phyloP scores from a whole-genome alignment of 1,140 invertebrate species.

The Trichonephila inaurata region DNA sequence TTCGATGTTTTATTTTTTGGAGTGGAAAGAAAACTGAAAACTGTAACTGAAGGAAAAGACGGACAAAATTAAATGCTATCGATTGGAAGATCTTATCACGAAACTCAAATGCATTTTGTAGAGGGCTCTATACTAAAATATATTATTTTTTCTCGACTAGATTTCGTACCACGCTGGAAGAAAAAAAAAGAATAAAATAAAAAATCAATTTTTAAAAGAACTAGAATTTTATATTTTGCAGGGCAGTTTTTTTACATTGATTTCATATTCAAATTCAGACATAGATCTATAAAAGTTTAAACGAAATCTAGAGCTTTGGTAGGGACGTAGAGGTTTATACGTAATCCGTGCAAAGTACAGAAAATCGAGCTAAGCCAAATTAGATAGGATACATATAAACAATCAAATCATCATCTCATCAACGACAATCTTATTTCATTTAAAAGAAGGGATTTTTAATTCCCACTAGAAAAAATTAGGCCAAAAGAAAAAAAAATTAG shows the following conservation, averaged over 20 bases:
- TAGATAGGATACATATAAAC: conserved; percentile 70
- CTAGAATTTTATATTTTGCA: conserved; percentile 72
- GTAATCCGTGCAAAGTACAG: conserved; percentile 71
- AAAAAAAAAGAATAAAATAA: not conserved
- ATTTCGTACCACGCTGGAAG: conserved; percentile 39
- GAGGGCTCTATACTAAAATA: conserved; percentile 23
- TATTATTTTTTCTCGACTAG: conserved; percentile 49
- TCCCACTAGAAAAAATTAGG: conserved; percentile 55
- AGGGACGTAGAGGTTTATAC: conserved; percentile 58
- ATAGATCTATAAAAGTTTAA: conserved; percentile 55
- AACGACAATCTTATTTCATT: conserved; percentile 65
- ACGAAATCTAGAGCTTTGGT: conserved; percentile 71
- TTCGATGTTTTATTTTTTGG: no score
- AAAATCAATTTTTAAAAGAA: conserved; percentile 52
- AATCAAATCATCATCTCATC: conserved; percentile 70
- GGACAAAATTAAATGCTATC: not conserved
- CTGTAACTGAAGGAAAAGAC: no score
- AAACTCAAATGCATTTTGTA: conserved; percentile 32
- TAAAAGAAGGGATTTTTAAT: conserved; percentile 49
- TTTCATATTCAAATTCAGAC: conserved; percentile 62
- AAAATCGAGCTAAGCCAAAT: conserved; percentile 75
- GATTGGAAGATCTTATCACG: conserved; percentile 27
- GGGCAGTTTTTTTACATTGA: conserved; percentile 54
- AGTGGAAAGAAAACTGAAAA: no score
- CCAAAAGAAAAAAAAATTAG: conserved; percentile 19